Conservation (phyloP, 2,888 invertebrate species). For the Ormyrus nitidulus region DNA sequence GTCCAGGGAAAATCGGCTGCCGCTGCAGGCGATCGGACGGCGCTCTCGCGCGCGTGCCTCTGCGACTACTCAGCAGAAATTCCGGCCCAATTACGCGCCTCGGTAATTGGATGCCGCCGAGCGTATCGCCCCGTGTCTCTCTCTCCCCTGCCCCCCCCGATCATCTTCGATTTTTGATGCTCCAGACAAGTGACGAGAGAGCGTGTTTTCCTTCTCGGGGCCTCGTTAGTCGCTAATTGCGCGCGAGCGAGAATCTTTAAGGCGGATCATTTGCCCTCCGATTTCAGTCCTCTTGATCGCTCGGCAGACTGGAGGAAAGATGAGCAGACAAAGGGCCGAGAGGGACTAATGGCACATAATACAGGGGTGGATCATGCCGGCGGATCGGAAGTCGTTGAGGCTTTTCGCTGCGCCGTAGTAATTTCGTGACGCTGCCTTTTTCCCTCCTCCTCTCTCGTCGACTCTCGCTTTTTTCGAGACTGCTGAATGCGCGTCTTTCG, state of each 20-base stretch:
- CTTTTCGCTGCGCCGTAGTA: conserved; percentile 39
- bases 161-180: conserved; percentile 29
- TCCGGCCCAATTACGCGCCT: conserved; percentile 69
- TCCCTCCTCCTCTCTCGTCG: conserved; percentile 9
- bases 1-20: conserved; percentile 19
- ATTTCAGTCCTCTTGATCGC: conserved; percentile 66
- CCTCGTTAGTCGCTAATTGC: conserved; percentile 58
- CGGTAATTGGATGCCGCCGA: conserved; percentile 71
- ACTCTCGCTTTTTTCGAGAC: conserved; percentile 8
- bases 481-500: conserved; percentile 53
- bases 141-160: conserved; percentile 19
- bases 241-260: conserved; percentile 69
- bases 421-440: conserved; percentile 34
- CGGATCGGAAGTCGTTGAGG: conserved; percentile 51
- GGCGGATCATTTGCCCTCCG: conserved; percentile 70
- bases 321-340: conserved; percentile 14
- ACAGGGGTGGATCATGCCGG: conserved; percentile 17
- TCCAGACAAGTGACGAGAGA: not conserved
- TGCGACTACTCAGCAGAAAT: conserved; percentile 68
- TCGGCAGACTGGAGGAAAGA: conserved; percentile 57
- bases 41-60: conserved; percentile 62
- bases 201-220: conserved; percentile 4
- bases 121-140: conserved; percentile 66
- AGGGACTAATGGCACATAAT: conserved; percentile 43
- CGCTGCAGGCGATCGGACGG: conserved; percentile 42